Evolutionary conservation across 1,140 invertebrate genomes (phyloP).

Genomic region (Leptinotarsa defecta): DNA sequence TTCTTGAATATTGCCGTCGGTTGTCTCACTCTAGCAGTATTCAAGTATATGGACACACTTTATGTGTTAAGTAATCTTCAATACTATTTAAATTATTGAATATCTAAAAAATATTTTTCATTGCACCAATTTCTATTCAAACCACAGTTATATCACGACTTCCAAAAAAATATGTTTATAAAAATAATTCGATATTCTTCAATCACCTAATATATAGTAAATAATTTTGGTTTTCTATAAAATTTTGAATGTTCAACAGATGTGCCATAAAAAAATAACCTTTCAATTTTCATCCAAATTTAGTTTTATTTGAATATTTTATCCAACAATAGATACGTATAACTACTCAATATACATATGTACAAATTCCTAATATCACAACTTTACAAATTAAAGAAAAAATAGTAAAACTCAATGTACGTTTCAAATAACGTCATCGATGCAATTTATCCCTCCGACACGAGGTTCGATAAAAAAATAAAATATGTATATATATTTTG

Average conservation of each 20-base stretch:
- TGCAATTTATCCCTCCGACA: slow-evolving; percentile 4
- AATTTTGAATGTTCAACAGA: not conserved
- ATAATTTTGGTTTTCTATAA: slow-evolving; percentile 2
- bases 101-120: not conserved
- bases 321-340: slow-evolving; percentile 21
- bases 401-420: slow-evolving; percentile 22
- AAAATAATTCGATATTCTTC: not conserved
- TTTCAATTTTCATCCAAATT: slow-evolving; percentile 7
- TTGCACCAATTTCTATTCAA: not conserved
- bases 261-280: slow-evolving; percentile 31
- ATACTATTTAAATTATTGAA: too few species aligned
- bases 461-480: slow-evolving; percentile 9
- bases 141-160: not conserved
- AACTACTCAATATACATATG: slow-evolving; percentile 24
- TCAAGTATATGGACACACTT: too few species aligned
- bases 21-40: too few species aligned
- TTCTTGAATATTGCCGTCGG: too few species aligned
- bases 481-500: slow-evolving; percentile 16
- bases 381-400: slow-evolving; percentile 16
- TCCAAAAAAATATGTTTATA: not conserved
- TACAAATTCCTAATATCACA: slow-evolving; percentile 24
- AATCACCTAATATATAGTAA: not conserved
- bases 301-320: slow-evolving; percentile 20
- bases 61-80: too few species aligned
- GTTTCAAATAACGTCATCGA: not conserved